Percentiles rank a stretch among this genome's conserved stretches.
phyloP scores from a whole-genome alignment of 2,113 vertebrate species.

The Ancistrus triradiatus region DNA sequence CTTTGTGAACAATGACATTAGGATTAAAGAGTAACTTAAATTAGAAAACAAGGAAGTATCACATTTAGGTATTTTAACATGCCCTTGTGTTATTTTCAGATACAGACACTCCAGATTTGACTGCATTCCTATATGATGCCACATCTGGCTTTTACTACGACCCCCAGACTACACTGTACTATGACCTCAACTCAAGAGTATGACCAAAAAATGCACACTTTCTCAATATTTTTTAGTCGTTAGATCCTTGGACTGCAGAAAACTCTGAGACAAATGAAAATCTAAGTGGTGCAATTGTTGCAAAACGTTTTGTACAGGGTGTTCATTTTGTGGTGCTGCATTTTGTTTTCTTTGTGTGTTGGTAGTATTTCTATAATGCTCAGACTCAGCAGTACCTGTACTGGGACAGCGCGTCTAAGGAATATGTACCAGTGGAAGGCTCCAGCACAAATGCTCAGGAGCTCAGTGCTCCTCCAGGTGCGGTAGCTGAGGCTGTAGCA shows the following conservation, averaged over 20 bases:
- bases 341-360: not conserved
- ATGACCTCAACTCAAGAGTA: constrained; percentile 88
- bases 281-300: too few species aligned
- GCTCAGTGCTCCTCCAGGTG: not conserved
- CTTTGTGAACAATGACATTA: too few species aligned
- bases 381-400: constrained; percentile 76
- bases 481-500: constrained; percentile 7
- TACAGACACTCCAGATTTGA: constrained; percentile 80
- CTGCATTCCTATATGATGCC: constrained; percentile 88
- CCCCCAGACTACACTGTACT: constrained; percentile 89
- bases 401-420: constrained; percentile 68
- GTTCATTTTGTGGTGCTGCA: too few species aligned
- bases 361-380: constrained; percentile 76
- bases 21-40: too few species aligned
- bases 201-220: constrained; percentile 38
- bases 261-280: not conserved
- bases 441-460: constrained; percentile 1
- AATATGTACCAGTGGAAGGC: constrained; percentile 69
- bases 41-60: too few species aligned
- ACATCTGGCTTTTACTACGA: constrained; percentile 95
- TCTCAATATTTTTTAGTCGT: not conserved
- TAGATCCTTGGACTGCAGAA: too few species aligned
- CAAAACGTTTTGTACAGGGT: too few species aligned
- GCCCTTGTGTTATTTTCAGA: constrained; percentile 59
- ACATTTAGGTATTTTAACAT: not conserved